These are phyloP conservation scores for Metridium senile DNA, from an alignment of 92 coral and sea anemone species.

Conservation along the genomic window DNA sequence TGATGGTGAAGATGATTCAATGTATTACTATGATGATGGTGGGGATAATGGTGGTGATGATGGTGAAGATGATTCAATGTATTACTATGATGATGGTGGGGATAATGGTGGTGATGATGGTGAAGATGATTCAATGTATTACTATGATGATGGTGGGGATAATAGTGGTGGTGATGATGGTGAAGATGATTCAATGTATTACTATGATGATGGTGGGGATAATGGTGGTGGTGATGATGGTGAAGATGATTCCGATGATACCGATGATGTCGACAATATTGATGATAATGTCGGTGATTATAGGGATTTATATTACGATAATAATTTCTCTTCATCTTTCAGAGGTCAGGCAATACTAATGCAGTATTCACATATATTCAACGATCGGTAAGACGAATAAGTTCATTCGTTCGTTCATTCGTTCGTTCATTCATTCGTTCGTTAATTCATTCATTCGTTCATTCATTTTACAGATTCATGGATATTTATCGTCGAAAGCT, in stretches of 20 bases:
- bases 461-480: slow-evolving; percentile 45
- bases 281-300: not conserved
- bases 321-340: not conserved
- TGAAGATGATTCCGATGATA: not conserved
- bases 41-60: too few relatives aligned
- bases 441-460: not conserved
- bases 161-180: not conserved
- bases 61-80: too few relatives aligned
- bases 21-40: too few relatives aligned
- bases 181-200: slow-evolving; percentile 1
- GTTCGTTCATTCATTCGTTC: not conserved
- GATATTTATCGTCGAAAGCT: slow-evolving; percentile 73
- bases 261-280: not conserved
- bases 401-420: not conserved
- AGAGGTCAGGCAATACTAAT: slow-evolving; percentile 30
- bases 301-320: too few relatives aligned
- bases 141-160: too few relatives aligned
- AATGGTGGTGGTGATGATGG: not conserved
- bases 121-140: not conserved
- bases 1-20: too few relatives aligned
- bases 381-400: slow-evolving; percentile 24
- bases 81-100: too few relatives aligned
- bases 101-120: not conserved
- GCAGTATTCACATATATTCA: slow-evolving; percentile 41
- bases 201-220: too few relatives aligned